A percentile compares a stretch with the other conserved stretches of the same genome.
Conservation (phyloP, 2,797 vertebrate species). For the Etheostoma perlongum region DNA sequence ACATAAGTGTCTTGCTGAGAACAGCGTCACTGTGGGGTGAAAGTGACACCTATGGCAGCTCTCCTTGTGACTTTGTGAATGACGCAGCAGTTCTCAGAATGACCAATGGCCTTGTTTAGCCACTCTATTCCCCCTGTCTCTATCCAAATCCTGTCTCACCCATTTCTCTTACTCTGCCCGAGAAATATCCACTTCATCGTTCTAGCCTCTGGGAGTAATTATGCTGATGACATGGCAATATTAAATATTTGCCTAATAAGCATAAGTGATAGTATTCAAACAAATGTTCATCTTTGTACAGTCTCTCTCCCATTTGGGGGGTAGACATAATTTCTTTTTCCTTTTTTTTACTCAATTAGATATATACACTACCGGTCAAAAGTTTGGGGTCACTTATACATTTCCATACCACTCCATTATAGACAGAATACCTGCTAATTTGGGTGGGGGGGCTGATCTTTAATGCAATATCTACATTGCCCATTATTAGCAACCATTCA, state of each 20-base stretch:
- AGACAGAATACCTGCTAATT: too few relatives aligned
- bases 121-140: neutral
- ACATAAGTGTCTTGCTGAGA: slow-evolving; percentile 14
- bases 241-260: slow-evolving; percentile 12
- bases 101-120: slow-evolving; percentile 36
- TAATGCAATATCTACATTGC: too few relatives aligned
- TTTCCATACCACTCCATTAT: too few relatives aligned
- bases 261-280: neutral
- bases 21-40: slow-evolving; percentile 17
- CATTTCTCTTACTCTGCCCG: slow-evolving; percentile 8
- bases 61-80: slow-evolving; percentile 65
- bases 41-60: slow-evolving; percentile 51
- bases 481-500: too few relatives aligned
- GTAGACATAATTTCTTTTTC: neutral
- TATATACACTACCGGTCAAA: neutral
- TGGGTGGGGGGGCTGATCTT: too few relatives aligned
- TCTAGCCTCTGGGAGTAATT: neutral
- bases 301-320: neutral
- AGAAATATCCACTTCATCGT: slow-evolving; percentile 14
- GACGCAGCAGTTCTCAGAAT: slow-evolving; percentile 58
- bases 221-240: slow-evolving; percentile 20
- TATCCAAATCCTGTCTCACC: neutral
- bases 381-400: too few relatives aligned
- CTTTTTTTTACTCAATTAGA: neutral
- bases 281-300: too few relatives aligned